Evolutionary conservation across 2,797 vertebrate genomes (phyloP).

Genomic region (Pangasius djambal): DNA sequence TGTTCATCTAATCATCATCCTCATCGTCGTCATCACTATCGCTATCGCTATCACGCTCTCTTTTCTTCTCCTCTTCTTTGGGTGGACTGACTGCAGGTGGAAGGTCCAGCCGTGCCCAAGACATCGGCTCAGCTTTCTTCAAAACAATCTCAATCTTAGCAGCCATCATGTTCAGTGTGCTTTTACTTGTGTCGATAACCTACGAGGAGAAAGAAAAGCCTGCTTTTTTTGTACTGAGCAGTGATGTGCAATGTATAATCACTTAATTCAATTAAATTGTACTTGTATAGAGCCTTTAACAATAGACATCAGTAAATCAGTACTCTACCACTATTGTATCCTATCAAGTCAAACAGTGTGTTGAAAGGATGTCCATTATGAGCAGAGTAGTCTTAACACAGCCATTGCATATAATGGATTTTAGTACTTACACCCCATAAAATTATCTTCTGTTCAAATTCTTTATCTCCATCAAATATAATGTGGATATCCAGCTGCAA

Average conservation of each 20-base stretch:
- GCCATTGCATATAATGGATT: background rate
- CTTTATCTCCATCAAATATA: slow-evolving; percentile 93
- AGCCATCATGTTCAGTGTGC: slow-evolving; percentile 89
- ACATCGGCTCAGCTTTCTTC: slow-evolving; percentile 91
- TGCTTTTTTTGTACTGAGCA: slow-evolving; percentile 62
- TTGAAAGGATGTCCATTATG: background rate
- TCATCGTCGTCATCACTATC: slow-evolving; percentile 56
- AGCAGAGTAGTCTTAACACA: background rate
- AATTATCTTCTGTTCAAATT: slow-evolving; percentile 89
- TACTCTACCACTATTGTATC: background rate
- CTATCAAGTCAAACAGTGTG: background rate
- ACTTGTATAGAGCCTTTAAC: background rate
- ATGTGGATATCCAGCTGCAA: slow-evolving; percentile 88
- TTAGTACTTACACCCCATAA: slow-evolving; percentile 94
- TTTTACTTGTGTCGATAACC: slow-evolving; percentile 92
- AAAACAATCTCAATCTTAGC: slow-evolving; percentile 92
- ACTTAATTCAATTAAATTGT: background rate
- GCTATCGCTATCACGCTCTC: slow-evolving; percentile 61
- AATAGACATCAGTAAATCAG: too few relatives aligned
- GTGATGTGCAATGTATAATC: background rate
- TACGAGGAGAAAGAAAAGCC: slow-evolving; percentile 44
- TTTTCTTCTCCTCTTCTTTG: slow-evolving; percentile 62
- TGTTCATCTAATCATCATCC: slow-evolving; percentile 31
- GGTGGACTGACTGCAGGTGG: slow-evolving; percentile 72
- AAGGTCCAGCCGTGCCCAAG: slow-evolving; percentile 92